Percentiles rank a stretch among this genome's conserved stretches.
Evolutionary conservation across 2,888 invertebrate genomes (phyloP).

Genomic region (Pristionchus exspectatus): DNA sequence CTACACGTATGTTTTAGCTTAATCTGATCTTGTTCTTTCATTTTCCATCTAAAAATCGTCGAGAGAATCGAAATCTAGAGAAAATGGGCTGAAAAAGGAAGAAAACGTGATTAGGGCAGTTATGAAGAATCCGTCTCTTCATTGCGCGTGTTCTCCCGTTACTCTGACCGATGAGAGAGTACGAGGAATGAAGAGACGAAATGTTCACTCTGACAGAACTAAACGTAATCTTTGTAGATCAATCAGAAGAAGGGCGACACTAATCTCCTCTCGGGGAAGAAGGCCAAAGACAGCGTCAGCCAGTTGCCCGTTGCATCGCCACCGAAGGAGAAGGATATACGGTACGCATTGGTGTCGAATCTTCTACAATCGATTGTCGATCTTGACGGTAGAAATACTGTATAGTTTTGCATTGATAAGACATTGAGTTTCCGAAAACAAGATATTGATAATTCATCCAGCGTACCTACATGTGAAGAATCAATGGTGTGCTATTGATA

Average conservation of each 20-base stretch:
- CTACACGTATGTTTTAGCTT: not conserved
- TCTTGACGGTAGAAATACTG: no score
- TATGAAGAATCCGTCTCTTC: not conserved
- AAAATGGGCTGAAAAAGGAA: not conserved
- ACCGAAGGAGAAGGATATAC: slow-evolving; percentile 21
- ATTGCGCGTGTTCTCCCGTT: no score
- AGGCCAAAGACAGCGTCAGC: not conserved
- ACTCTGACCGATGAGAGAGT: not conserved
- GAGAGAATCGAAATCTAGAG: not conserved
- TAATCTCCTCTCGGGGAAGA: not conserved
- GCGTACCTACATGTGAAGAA: no score
- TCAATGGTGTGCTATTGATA: not conserved
- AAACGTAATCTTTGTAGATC: not conserved
- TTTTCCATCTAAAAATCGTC: not conserved
- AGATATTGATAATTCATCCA: no score
- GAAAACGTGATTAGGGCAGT: not conserved
- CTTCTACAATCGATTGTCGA: no score
- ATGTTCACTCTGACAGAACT: no score
- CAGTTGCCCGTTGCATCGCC: not conserved
- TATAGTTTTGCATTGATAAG: no score
- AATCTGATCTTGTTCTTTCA: no score
- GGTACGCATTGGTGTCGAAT: not conserved
- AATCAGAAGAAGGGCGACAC: slow-evolving; percentile 30
- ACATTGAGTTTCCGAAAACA: no score
- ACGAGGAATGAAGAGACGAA: not conserved